These are phyloP conservation scores for Myiagra hebetior DNA, from an alignment of 2,113 vertebrate species.

Conservation along the genomic window DNA sequence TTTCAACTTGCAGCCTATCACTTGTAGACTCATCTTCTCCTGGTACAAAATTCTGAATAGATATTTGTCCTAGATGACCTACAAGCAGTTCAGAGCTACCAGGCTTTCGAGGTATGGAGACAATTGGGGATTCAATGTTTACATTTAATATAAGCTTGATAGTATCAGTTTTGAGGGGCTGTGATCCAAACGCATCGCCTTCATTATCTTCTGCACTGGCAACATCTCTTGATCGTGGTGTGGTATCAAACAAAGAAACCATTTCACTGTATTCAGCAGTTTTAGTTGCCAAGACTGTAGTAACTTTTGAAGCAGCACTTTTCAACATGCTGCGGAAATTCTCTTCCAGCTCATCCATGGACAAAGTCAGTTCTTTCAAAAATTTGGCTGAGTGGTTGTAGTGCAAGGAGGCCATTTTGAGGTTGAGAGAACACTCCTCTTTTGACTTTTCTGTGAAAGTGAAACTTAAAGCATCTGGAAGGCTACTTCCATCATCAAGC, in stretches of 20 bases:
- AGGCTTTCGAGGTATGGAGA: conserved; percentile 90
- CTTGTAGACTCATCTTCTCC: conserved; percentile 82
- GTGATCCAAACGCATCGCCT: conserved; percentile 41
- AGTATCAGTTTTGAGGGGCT: conserved; percentile 66
- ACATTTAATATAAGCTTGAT: conserved; percentile 92
- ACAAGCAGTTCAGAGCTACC: conserved; percentile 91
- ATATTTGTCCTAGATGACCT: conserved; percentile 92
- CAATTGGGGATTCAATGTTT: conserved; percentile 92
- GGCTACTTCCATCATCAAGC: conserved; percentile 59
- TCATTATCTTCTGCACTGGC: conserved; percentile 77
- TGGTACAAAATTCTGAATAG: conserved; percentile 88
- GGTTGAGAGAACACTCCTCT: conserved; percentile 86
- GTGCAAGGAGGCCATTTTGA: conserved; percentile 95
- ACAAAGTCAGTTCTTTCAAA: conserved; percentile 88
- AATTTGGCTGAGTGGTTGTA: conserved; percentile 97
- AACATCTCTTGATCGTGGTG: conserved; percentile 74
- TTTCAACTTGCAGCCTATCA: conserved; percentile 88
- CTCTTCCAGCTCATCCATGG: conserved; percentile 94
- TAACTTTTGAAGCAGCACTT: conserved; percentile 90
- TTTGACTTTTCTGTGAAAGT: conserved; percentile 82
- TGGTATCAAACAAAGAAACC: conserved; percentile 91
- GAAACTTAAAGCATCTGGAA: conserved; percentile 89
- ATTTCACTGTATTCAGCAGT: conserved; percentile 96
- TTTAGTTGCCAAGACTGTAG: conserved; percentile 91
- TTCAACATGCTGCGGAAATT: conserved; percentile 93